Base-by-base conservation (phyloP, 2,888 invertebrate species). In the Nemoura dubitans region DNA sequence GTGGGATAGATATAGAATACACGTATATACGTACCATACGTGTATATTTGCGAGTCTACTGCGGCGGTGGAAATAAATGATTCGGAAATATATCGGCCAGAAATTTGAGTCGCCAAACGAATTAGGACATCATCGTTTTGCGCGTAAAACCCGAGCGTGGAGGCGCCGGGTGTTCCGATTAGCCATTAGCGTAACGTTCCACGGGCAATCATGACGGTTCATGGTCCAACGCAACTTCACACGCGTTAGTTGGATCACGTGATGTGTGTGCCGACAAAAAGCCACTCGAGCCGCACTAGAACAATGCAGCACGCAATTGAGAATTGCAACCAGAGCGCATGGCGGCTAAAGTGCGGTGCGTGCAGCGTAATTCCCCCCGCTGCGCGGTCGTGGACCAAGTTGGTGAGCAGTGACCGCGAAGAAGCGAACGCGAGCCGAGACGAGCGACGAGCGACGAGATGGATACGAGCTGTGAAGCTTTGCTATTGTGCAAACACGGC, bases 401-500 rank as follows among this genome's bases (percentile, higher is more conserved):
- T 43, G 36, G 83, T 43, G 16, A 43, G 43, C 83, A 83, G 81
- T 29, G 43, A 83, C 36, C 43, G 83, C 26, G 43, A 83, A 83
- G 36, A 43, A 28, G 27, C 28, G 78, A 27, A 78, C 26, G 27
- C 7, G 10, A 28, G 78, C 10, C 28, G 78, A 16, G 7, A 78
- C 76, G n/a, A 76, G 76, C 25, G 76, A 36, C 36, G 21, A 16
- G 5, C 76, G 21, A 26, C n/a, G 28, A 78, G 78, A 84, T n/a
- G 85, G 10, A 84, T n/a, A 59, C 43, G 78, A 85, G 77, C 59
- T 14, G 77, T 76, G 80, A 80, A 78, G 36, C 78, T 86, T 78
- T 86, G 88, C 89, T 89, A 89, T 89, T 89, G 86, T 87, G 30
- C 85, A 85, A 81, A 85, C 85, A 81, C 82, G 86, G 86, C 86